Conservation (phyloP, 2,113 vertebrate species). For the Trochalopteron elliotii region DNA sequence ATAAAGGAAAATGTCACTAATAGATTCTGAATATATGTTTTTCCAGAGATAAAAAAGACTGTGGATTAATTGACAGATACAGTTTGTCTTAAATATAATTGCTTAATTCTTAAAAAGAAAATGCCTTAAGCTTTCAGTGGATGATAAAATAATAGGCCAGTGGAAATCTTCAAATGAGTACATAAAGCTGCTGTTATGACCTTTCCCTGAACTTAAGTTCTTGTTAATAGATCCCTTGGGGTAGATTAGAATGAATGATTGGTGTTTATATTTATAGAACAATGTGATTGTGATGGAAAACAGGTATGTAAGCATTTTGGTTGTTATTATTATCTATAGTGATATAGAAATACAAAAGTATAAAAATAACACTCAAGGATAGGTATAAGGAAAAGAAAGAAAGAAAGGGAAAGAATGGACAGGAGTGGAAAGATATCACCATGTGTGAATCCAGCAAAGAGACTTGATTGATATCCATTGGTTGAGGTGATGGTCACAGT, state of each 20-base stretch:
- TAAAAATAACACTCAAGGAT: not conserved
- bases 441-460: not conserved
- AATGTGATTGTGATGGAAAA: not conserved
- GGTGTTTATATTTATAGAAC: not conserved
- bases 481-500: not conserved
- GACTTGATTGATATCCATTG: not conserved
- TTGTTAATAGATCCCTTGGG: not conserved
- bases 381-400: not conserved
- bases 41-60: not conserved
- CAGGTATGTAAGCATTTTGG: not conserved
- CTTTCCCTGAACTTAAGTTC: not conserved
- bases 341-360: not conserved
- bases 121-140: not conserved
- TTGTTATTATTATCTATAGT: not conserved
- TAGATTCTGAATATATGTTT: not conserved
- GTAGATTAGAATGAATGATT: not conserved
- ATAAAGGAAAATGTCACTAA: not conserved
- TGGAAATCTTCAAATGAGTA: not conserved
- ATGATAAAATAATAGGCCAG: not conserved
- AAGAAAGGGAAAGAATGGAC: not conserved
- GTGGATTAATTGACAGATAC: not conserved
- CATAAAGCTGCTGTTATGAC: rapidly evolving
- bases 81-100: not conserved
- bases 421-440: not conserved
- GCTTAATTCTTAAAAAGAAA: not conserved